Evolutionary conservation across 2,113 vertebrate species (phyloP).

Genomic region (Lasiurus borealis): DNA sequence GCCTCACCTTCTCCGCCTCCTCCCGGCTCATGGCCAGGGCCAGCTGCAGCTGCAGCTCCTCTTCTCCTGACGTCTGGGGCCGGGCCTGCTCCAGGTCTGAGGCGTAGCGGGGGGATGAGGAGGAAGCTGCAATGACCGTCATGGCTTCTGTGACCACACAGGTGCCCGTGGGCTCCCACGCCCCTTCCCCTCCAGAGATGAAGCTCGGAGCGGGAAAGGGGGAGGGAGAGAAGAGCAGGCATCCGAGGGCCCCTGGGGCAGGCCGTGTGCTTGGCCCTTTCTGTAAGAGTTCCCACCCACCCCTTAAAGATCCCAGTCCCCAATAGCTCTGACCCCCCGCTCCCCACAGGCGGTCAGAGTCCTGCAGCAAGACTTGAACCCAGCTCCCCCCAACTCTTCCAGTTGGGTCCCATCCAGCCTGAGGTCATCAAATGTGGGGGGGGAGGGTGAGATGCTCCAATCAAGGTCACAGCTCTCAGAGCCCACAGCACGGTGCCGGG

Average conservation of each 20-base stretch:
- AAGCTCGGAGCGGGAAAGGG: not conserved
- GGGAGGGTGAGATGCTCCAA: not conserved
- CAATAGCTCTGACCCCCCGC: not conserved
- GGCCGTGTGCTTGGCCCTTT: not conserved
- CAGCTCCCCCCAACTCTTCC: not conserved
- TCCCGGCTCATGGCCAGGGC: constrained; percentile 97
- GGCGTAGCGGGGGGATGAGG: constrained; percentile 90
- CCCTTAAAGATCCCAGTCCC: not conserved
- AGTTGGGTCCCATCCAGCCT: not conserved
- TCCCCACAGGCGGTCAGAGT: not conserved
- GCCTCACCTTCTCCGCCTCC: constrained; percentile 95
- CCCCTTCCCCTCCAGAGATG: not conserved
- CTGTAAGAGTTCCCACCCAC: not conserved
- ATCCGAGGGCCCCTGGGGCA: not conserved
- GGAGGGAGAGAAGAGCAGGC: not conserved
- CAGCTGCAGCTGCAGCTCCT: constrained; percentile 97
- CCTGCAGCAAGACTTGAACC: not conserved
- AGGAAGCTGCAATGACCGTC: constrained; percentile 87
- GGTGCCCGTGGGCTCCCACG: not conserved
- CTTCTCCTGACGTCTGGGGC: constrained; percentile 95
- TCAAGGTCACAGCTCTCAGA: not conserved
- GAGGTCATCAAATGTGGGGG: not conserved
- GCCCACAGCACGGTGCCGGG: not conserved
- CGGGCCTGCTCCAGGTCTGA: constrained; percentile 96
- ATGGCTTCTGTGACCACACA: not conserved